Base-by-base conservation (phyloP, 1,140 invertebrate species). In the Orchesella cincta region DNA sequence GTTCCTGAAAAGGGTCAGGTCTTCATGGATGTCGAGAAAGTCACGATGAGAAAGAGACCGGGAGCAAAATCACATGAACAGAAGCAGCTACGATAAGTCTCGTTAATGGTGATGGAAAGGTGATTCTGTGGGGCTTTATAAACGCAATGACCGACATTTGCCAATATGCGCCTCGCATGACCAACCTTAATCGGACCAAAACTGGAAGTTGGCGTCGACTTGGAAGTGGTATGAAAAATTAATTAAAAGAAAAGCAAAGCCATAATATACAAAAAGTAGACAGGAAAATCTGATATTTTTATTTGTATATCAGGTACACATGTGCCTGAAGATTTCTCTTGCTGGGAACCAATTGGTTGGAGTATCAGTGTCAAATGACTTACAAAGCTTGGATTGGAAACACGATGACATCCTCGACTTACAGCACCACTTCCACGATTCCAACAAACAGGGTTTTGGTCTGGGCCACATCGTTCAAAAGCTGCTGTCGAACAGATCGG, bases 161-260 rank as follows among this genome's bases (percentile, higher is more conserved):
- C 62, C 26, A 67, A 29, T 67, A 67, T 29, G 62, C 62, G 8
- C 62, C 62, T 31, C 29, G 14, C 2, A 67, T 67, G 33, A 67
- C 62, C 8, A 67, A 67, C 62, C 62, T 67, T 31, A 67, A 33
- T 31, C 26, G 33, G 29, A 67, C 26, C 8, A 67, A 67, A 23
- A n/a, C 31, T 67, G 28, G 62, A 29, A 31, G n/a, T 33, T 12
- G 62, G 62, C 8, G 62, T 67, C 12, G 62, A 67, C 14, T 18
- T 67, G 8, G n/a, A 33, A 2, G 12, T 67, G 8, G 62, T 67
- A 33, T 31, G 62, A 14, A 29, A 46, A 31, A 67, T 33, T 26
- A 67, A 31, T n/a, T n/a, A n/a, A n/a, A n/a, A n/a, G n/a, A n/a
- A n/a, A n/a, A n/a, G n/a, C n/a, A n/a, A n/a, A n/a, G n/a, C n/a